Percentiles rank a stretch among this genome's conserved stretches.
phyloP scores from a whole-genome alignment of 2,888 invertebrate species.

The Brachypalpus laphriformis region DNA sequence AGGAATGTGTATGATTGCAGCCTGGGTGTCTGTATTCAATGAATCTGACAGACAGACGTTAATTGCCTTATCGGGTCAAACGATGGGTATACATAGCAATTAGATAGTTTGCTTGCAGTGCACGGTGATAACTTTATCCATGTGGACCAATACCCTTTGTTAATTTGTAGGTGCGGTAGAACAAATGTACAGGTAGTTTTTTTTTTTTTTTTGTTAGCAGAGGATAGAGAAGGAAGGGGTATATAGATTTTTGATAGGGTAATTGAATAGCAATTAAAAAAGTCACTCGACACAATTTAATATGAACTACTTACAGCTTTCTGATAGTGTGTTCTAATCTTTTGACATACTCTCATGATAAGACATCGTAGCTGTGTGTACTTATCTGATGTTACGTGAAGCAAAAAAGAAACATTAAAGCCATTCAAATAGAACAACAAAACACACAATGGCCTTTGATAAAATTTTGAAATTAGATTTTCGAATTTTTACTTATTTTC shows the following conservation, averaged over 20 bases:
- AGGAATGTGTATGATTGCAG: slow-evolving; percentile 5
- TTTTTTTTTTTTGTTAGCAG: too few species aligned
- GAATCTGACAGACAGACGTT: slow-evolving; percentile 28
- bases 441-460: too few species aligned
- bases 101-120: slow-evolving; percentile 21
- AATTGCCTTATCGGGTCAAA: slow-evolving; percentile 51
- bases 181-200: background rate
- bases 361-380: background rate
- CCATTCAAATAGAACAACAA: background rate
- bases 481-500: background rate
- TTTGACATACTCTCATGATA: background rate
- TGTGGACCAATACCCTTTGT: slow-evolving; percentile 2
- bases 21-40: slow-evolving; percentile 9
- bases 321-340: slow-evolving; percentile 45
- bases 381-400: slow-evolving; percentile 21
- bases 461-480: too few species aligned
- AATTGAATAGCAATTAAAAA: background rate
- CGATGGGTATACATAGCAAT: slow-evolving; percentile 31
- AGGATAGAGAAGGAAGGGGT: background rate
- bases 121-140: slow-evolving; percentile 18
- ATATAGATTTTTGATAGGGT: background rate
- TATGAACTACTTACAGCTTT: background rate
- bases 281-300: slow-evolving; percentile 20
- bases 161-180: background rate
- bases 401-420: background rate